phyloP scores from a whole-genome alignment of 2,113 vertebrate species.

The Saccopteryx leptura region DNA sequence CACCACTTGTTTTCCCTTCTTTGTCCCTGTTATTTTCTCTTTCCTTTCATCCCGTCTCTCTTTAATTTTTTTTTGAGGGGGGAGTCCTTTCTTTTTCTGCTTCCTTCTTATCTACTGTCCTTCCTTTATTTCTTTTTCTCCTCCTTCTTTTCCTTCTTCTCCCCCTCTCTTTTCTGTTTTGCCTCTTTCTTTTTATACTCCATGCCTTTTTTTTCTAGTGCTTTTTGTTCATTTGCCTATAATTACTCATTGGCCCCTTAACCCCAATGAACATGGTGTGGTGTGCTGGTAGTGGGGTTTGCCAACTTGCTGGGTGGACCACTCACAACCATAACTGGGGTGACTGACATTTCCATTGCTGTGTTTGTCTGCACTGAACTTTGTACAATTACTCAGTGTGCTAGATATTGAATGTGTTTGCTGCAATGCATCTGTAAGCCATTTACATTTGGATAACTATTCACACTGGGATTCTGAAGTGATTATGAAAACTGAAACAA shows the following conservation, averaged over 20 bases:
- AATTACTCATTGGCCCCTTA: not conserved
- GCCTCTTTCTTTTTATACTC: not conserved
- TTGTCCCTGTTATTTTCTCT: not conserved
- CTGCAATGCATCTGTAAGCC: slow-evolving; percentile 7
- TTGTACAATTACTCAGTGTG: not conserved
- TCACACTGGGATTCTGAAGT: slow-evolving; percentile 62
- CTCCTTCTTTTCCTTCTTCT: not conserved
- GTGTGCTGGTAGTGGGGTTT: not conserved
- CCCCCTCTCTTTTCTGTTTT: not conserved
- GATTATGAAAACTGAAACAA: slow-evolving; percentile 69
- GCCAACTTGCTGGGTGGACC: not conserved
- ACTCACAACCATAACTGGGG: not conserved
- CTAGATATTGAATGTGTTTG: not conserved
- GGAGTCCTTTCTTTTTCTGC: not conserved
- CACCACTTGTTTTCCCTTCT: not conserved
- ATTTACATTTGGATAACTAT: slow-evolving; percentile 53
- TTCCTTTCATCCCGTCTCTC: not conserved
- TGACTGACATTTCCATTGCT: not conserved
- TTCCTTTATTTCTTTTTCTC: not conserved
- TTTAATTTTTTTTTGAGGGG: not conserved
- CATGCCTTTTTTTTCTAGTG: not conserved
- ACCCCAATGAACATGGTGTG: rapidly evolving
- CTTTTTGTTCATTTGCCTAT: not conserved
- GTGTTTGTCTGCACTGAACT: not conserved
- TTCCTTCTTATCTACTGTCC: not conserved